A percentile compares a stretch with the other conserved stretches of the same genome.
Evolutionary conservation across 2,888 invertebrate species (phyloP).

Genomic region (Macropis europaea): DNA sequence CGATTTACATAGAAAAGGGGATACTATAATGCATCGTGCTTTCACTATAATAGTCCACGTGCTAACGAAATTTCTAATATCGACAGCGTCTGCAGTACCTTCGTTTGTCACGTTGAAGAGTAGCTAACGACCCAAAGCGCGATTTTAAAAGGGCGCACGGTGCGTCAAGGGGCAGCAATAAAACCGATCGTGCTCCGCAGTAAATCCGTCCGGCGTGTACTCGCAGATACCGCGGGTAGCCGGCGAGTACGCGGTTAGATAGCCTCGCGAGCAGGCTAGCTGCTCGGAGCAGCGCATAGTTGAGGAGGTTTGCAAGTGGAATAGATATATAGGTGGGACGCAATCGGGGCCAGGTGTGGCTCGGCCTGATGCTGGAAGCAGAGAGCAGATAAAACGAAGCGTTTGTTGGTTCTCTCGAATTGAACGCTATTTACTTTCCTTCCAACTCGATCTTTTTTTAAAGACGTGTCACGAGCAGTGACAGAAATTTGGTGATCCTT

Average conservation of each 20-base stretch:
- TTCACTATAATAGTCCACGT: too few species aligned
- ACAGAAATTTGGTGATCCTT: too few species aligned
- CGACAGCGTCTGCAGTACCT: background rate
- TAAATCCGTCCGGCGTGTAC: constrained; percentile 44
- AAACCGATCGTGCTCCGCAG: constrained; percentile 42
- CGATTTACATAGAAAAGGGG: too few species aligned
- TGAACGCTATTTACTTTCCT: constrained; percentile 7
- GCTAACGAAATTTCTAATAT: background rate
- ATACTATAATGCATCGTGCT: too few species aligned
- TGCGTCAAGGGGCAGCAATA: constrained; percentile 25
- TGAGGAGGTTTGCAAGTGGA: constrained; percentile 62
- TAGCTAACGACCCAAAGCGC: constrained; percentile 24
- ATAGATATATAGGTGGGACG: constrained; percentile 70
- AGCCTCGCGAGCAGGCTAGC: constrained; percentile 18
- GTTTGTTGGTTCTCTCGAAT: constrained; percentile 21
- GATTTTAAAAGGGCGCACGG: constrained; percentile 9
- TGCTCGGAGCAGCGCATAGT: constrained; percentile 35
- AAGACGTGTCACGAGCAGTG: too few species aligned
- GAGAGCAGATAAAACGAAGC: constrained; percentile 34
- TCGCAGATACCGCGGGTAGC: constrained; percentile 41
- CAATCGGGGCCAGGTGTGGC: constrained; percentile 77
- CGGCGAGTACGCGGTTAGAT: constrained; percentile 36
- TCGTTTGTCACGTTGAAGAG: constrained; percentile 1
- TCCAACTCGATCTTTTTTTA: background rate
- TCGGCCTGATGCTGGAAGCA: constrained; percentile 55